Evolutionary conservation across 2,888 invertebrate species (phyloP).

Genomic region (Notocelia uddmanniana): DNA sequence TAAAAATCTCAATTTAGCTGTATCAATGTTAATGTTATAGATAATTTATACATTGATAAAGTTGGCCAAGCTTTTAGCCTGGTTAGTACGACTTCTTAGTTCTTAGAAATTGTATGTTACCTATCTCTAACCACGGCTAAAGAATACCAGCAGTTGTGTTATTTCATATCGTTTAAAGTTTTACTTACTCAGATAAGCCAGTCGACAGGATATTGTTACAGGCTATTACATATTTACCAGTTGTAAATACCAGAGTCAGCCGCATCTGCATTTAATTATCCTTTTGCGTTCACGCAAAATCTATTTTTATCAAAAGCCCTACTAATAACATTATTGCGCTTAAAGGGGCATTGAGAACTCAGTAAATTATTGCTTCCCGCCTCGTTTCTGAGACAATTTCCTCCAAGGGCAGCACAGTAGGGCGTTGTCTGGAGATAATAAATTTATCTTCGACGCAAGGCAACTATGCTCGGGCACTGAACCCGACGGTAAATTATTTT

Average conservation of each 20-base stretch:
- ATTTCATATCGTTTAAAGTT: neutral
- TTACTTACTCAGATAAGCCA: neutral
- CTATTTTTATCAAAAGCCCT: conserved; percentile 46
- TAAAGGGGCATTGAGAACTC: conserved; percentile 68
- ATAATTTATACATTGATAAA: too few relatives aligned
- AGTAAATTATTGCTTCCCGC: conserved; percentile 75
- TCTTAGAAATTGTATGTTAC: too few relatives aligned
- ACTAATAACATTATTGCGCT: conserved; percentile 69
- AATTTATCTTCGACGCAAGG: conserved; percentile 68
- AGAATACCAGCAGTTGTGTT: too few relatives aligned
- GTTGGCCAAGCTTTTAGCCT: too few relatives aligned
- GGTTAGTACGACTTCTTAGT: too few relatives aligned
- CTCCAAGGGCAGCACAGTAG: conserved; percentile 71
- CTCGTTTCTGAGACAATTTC: conserved; percentile 81
- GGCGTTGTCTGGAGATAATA: conserved; percentile 71
- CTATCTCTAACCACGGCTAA: too few relatives aligned
- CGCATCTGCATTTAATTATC: conserved; percentile 2
- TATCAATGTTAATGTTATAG: too few relatives aligned
- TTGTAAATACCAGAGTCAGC: neutral
- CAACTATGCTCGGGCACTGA: conserved; percentile 52
- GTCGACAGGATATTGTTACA: neutral
- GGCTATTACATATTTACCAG: neutral
- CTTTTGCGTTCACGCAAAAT: conserved; percentile 31
- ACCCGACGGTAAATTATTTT: conserved; percentile 47
- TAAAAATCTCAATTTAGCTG: too few relatives aligned